Evolutionary conservation across 2,797 vertebrate species (phyloP).

Genomic region (Scarus forsteni): DNA sequence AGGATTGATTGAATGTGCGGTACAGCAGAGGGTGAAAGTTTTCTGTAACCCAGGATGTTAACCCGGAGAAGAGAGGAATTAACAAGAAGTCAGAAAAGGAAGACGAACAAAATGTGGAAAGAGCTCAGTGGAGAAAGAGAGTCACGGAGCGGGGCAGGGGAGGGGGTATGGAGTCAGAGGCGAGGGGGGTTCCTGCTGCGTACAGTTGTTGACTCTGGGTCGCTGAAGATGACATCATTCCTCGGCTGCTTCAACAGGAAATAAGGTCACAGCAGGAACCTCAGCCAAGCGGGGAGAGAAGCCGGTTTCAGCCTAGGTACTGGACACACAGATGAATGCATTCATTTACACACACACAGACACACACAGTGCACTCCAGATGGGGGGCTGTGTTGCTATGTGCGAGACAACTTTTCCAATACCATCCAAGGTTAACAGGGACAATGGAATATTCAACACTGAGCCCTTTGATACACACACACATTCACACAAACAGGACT

Average conservation of each 20-base stretch:
- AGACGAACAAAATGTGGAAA: conserved; percentile 13
- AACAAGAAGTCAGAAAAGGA: conserved; percentile 19
- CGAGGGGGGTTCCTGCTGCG: background rate
- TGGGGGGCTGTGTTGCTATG: conserved; percentile 59
- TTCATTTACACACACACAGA: conserved; percentile 35
- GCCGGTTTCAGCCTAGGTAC: conserved; percentile 56
- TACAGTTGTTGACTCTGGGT: conserved; percentile 77
- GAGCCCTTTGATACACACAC: conserved; percentile 8
- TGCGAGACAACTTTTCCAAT: conserved; percentile 69
- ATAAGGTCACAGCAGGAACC: conserved; percentile 83
- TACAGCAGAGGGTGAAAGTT: conserved; percentile 12
- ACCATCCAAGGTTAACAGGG: conserved; percentile 53
- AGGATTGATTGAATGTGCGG: conserved; percentile 44
- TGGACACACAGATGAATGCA: conserved; percentile 47
- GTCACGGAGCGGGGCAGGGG: conserved; percentile 9
- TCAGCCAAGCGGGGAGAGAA: conserved; percentile 71
- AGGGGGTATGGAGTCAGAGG: background rate
- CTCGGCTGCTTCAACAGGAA: conserved; percentile 81
- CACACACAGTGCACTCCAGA: conserved; percentile 42
- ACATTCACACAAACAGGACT: conserved; percentile 29
- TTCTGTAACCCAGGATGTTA: conserved; percentile 21
- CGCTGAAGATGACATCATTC: conserved; percentile 80
- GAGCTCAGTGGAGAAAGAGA: conserved; percentile 25
- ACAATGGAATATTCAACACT: conserved; percentile 52
- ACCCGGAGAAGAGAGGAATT: conserved; percentile 38